These are phyloP conservation scores for Salmo trutta DNA, from an alignment of 2,797 vertebrate species.

Conservation along the genomic window DNA sequence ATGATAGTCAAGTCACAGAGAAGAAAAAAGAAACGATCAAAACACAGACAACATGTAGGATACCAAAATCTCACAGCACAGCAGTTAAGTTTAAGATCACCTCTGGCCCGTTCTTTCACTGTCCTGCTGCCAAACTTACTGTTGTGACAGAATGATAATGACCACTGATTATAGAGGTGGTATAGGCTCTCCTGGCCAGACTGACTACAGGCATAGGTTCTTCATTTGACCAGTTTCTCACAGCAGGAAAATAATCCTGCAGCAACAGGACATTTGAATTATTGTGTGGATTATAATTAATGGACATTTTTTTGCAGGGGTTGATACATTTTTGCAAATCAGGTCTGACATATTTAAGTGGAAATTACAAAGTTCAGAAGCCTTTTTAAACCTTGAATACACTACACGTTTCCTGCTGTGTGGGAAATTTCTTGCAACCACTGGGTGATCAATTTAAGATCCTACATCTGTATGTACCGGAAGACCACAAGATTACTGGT, in stretches of 20 bases:
- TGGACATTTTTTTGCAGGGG: too few relatives aligned
- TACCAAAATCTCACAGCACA: background rate
- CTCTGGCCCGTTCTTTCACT: background rate
- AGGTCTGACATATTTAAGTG: too few relatives aligned
- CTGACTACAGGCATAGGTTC: constrained; percentile 33
- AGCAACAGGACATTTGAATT: too few relatives aligned
- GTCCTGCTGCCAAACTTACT: background rate
- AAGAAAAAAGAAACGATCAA: background rate
- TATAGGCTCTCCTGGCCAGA: constrained; percentile 48
- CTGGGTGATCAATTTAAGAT: too few relatives aligned
- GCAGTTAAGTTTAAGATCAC: background rate
- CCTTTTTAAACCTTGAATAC: too few relatives aligned
- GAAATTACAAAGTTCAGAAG: too few relatives aligned
- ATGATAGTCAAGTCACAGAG: background rate
- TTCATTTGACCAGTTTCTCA: too few relatives aligned
- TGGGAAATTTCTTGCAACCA: too few relatives aligned
- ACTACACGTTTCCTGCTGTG: too few relatives aligned
- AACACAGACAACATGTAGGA: background rate
- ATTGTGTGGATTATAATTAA: too few relatives aligned
- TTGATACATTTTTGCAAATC: too few relatives aligned
- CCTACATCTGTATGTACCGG: constrained; percentile 17
- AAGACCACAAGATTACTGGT: constrained; percentile 63
- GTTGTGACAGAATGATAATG: constrained; percentile 34
- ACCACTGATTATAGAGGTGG: constrained; percentile 47
- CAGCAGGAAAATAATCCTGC: too few relatives aligned